Base-by-base conservation (phyloP, 2,888 invertebrate genomes). In the Drosophila greeni region DNA sequence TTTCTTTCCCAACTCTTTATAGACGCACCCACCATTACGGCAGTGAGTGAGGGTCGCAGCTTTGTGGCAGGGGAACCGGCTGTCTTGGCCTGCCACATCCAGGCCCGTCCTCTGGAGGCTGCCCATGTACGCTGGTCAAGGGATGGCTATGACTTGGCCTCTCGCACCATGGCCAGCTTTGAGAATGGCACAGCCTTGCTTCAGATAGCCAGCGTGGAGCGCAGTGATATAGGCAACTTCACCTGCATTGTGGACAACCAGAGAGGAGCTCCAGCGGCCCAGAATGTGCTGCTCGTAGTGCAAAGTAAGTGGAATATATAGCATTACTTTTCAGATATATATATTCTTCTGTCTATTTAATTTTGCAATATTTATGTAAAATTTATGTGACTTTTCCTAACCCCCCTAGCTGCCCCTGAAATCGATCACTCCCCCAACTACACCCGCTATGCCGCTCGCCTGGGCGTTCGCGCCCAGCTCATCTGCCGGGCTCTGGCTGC, bases 191-290 rank as follows among this genome's bases (percentile, higher is more conserved):
- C 87, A 2, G 85, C 87, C 14, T 74, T 82, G 53, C 69, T 87
- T 47, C 85, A 86, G 59, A 86, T 87, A 16, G 86, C 84, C 31
- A 79, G 85, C 43, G 88, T 88, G 2, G 86, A 88, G 66, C 84
- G 87, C 14, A 76, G 80, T 3, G 87, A 87, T 51, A 85, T 86
- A 18, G 87, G 87, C 12, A 87, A 87, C 52, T 87, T 87, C 51
- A 88, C 87, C 11, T 87, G 87, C 64, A 82, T 73, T 1, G 87
- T 82, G 43, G 87, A 87, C 65, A 87, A 87, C 66, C 87, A 87
- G 26, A 76, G 87, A 12, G 87, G 87, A 5, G 60, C 85, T 0
- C 52, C 78, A 5, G 85, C 81, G 0, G 72, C 82, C 24, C 80
- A 84, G 37, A 79, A 87, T 69, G 86, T 87, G 12, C 58, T 88